Evolutionary conservation across 2,888 invertebrate species (phyloP).

Genomic region (Phalangium opilio): DNA sequence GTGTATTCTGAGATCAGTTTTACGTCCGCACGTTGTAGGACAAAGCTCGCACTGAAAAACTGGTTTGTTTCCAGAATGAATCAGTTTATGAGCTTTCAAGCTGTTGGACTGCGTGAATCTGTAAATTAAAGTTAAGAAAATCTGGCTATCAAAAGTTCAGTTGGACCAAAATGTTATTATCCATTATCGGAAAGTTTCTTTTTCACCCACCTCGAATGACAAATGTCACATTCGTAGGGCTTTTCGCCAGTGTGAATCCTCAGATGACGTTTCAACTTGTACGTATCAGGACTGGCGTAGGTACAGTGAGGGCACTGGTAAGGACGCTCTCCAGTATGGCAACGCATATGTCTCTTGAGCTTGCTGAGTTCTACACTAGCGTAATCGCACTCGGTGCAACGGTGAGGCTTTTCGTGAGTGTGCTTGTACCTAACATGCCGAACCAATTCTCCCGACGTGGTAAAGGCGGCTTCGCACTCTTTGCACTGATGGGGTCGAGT

Average conservation of each 20-base stretch:
- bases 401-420: slow-evolving; percentile 94
- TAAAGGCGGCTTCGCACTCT: slow-evolving; percentile 71
- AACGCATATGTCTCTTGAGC: slow-evolving; percentile 80
- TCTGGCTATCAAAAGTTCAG: no score
- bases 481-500: slow-evolving; percentile 80
- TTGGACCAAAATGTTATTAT: no score
- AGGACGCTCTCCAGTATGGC: slow-evolving; percentile 75
- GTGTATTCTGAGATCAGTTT: slow-evolving; percentile 89
- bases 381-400: slow-evolving; percentile 89
- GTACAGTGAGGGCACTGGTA: slow-evolving; percentile 92
- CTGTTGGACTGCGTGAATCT: slow-evolving; percentile 94
- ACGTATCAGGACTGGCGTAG: slow-evolving; percentile 94
- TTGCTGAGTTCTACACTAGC: slow-evolving; percentile 92
- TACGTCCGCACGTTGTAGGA: slow-evolving; percentile 89
- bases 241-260: slow-evolving; percentile 54
- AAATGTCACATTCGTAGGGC: slow-evolving; percentile 41
- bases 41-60: slow-evolving; percentile 85
- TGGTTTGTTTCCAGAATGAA: slow-evolving; percentile 78
- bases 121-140: slow-evolving; percentile 2
- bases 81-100: slow-evolving; percentile 76
- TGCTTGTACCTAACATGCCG: slow-evolving; percentile 91
- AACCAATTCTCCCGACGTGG: slow-evolving; percentile 48
- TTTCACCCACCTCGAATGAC: slow-evolving; percentile 53
- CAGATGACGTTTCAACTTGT: slow-evolving; percentile 87
- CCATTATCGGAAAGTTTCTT: no score